phyloP scores from a whole-genome alignment of 1,140 invertebrate genomes.

The Nymphalis io region DNA sequence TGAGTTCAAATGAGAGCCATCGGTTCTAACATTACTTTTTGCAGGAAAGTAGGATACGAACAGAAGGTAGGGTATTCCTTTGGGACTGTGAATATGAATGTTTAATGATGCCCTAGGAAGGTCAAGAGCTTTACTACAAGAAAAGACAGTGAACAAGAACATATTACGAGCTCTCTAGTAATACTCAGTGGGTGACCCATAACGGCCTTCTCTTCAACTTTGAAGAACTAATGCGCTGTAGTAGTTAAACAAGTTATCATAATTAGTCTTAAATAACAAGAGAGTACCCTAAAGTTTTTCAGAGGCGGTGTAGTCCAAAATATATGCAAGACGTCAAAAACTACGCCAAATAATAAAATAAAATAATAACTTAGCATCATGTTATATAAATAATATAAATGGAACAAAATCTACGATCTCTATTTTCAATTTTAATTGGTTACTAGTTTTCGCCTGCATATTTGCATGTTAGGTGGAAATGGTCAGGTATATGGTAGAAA shows the following conservation, averaged over 20 bases:
- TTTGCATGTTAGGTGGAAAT: too few relatives aligned
- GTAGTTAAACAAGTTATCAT: neutral
- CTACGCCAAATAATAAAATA: neutral
- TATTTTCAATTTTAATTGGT: too few relatives aligned
- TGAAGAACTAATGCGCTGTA: slow-evolving; percentile 56
- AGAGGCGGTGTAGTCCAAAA: too few relatives aligned
- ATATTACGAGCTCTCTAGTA: slow-evolving; percentile 65
- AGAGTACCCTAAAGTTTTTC: too few relatives aligned
- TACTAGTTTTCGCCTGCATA: too few relatives aligned
- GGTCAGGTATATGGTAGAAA: too few relatives aligned
- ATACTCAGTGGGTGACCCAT: slow-evolving; percentile 49
- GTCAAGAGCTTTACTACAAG: slow-evolving; percentile 68
- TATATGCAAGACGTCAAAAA: neutral
- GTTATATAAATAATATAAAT: too few relatives aligned
- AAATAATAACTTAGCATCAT: too few relatives aligned
- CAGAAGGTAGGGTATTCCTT: slow-evolving; percentile 57
- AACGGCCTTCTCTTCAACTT: slow-evolving; percentile 64
- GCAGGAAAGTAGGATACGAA: slow-evolving; percentile 65
- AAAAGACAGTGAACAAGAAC: slow-evolving; percentile 72
- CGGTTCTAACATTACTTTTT: slow-evolving; percentile 69
- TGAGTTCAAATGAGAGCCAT: slow-evolving; percentile 65
- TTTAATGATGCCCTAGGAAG: slow-evolving; percentile 75
- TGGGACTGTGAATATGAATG: slow-evolving; percentile 66
- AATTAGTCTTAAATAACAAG: too few relatives aligned
- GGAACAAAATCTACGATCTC: too few relatives aligned